A percentile compares a stretch with the other conserved stretches of the same genome.
These are phyloP conservation scores for Drosophila sulfurigaster DNA, from an alignment of 1,140 invertebrate species.

Conservation along the genomic window DNA sequence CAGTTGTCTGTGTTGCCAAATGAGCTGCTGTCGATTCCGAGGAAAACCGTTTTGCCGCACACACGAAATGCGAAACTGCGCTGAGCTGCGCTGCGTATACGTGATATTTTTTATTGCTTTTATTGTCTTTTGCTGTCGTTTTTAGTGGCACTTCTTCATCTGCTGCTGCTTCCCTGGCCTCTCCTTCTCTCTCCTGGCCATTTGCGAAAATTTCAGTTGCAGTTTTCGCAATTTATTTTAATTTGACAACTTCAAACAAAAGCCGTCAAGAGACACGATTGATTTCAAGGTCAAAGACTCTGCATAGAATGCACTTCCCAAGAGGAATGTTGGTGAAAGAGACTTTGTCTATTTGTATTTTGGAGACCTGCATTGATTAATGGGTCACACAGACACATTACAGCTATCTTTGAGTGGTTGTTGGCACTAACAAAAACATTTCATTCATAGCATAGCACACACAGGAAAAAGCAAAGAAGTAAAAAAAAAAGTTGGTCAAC, in stretches of 20 bases:
- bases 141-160: constrained; percentile 1
- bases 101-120: constrained; percentile 40
- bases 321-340: too few species aligned
- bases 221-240: constrained; percentile 61
- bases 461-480: constrained; percentile 9
- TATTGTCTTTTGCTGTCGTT: constrained; percentile 43
- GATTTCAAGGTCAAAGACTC: constrained; percentile 8
- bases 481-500: constrained; percentile 60
- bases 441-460: constrained; percentile 42
- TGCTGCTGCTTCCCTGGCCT: background rate
- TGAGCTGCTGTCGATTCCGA: constrained; percentile 13
- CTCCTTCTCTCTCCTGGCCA: constrained; percentile 3
- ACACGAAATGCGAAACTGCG: constrained; percentile 26
- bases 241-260: constrained; percentile 60
- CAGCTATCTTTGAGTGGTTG: constrained; percentile 49
- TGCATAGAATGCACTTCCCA: too few species aligned
- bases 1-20: background rate
- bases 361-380: constrained; percentile 35
- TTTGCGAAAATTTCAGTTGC: constrained; percentile 45
- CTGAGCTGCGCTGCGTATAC: constrained; percentile 43
- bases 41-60: constrained; percentile 45
- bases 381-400: constrained; percentile 44
- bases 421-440: constrained; percentile 47
- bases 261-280: constrained; percentile 8
- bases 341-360: too few species aligned